phyloP scores from a whole-genome alignment of 2,888 invertebrate species.

The Leucania comma region DNA sequence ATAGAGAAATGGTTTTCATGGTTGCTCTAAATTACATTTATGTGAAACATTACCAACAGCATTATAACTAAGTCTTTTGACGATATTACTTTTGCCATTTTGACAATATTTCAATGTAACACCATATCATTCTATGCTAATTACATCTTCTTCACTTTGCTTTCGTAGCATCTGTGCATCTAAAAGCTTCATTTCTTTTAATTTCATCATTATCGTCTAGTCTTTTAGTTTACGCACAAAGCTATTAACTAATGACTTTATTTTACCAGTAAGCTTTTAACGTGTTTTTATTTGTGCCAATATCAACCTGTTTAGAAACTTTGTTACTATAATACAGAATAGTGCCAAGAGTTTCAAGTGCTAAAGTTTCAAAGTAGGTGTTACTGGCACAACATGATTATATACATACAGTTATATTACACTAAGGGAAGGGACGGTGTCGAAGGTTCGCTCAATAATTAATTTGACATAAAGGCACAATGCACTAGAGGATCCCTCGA shows the following conservation, averaged over 20 bases:
- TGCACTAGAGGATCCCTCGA: slow-evolving; percentile 80
- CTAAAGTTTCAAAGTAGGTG: slow-evolving; percentile 37
- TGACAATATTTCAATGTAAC: slow-evolving; percentile 71
- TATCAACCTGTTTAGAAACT: slow-evolving; percentile 56
- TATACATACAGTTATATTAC: slow-evolving; percentile 57
- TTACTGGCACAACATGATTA: slow-evolving; percentile 68
- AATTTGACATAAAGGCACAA: slow-evolving; percentile 74
- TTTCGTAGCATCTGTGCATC: slow-evolving; percentile 60
- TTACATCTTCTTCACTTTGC: slow-evolving; percentile 49
- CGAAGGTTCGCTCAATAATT: slow-evolving; percentile 82
- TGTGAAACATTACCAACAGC: neutral
- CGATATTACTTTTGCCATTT: slow-evolving; percentile 31
- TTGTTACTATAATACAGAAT: slow-evolving; percentile 9
- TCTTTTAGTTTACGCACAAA: slow-evolving; percentile 64
- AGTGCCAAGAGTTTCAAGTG: slow-evolving; percentile 18
- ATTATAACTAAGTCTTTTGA: neutral
- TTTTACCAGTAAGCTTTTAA: slow-evolving; percentile 68
- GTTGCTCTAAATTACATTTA: slow-evolving; percentile 13
- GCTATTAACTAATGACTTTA: slow-evolving; percentile 67
- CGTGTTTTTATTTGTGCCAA: slow-evolving; percentile 75
- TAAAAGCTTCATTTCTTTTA: slow-evolving; percentile 60
- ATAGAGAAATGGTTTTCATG: neutral
- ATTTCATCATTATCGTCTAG: slow-evolving; percentile 51
- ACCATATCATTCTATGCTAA: slow-evolving; percentile 39
- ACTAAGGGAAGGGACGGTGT: slow-evolving; percentile 75